These are phyloP conservation scores for Clinocottus analis DNA, from an alignment of 2,113 vertebrate genomes.

Conservation along the genomic window DNA sequence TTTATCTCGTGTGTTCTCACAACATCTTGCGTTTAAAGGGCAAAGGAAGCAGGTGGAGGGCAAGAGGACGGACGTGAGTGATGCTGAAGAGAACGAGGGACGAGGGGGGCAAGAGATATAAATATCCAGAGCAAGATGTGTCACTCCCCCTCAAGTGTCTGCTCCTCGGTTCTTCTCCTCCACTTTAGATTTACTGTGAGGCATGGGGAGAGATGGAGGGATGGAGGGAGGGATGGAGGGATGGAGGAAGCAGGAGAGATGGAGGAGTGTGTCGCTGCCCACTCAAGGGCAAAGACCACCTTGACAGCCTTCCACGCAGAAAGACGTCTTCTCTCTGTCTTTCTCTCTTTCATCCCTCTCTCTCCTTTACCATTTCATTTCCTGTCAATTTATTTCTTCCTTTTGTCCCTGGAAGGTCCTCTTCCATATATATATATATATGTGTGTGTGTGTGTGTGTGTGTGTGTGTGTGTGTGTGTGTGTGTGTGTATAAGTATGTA, in stretches of 20 bases:
- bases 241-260: conserved; percentile 22
- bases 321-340: conserved; percentile 6
- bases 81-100: background rate
- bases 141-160: conserved; percentile 45
- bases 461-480: too few relatives aligned
- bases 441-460: too few relatives aligned
- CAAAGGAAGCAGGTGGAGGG: conserved; percentile 13
- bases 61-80: background rate
- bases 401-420: background rate
- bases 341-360: background rate
- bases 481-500: too few relatives aligned
- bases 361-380: conserved; percentile 24
- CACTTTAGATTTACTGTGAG: conserved; percentile 50
- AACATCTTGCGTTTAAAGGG: background rate
- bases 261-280: conserved; percentile 59
- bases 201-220: conserved; percentile 50
- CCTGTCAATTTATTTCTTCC: conserved; percentile 12
- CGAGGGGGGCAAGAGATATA: conserved; percentile 24
- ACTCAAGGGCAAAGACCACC: conserved; percentile 74
- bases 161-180: conserved; percentile 54
- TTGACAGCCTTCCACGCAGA: conserved; percentile 52
- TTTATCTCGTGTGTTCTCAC: background rate
- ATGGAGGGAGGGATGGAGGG: conserved; percentile 40
- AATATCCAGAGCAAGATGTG: conserved; percentile 52
- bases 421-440: background rate